Evolutionary conservation across 2,113 vertebrate genomes (phyloP), one percentile per base, ranked within the genome.

Genomic region (Sylvilagus bachmani): DNA sequence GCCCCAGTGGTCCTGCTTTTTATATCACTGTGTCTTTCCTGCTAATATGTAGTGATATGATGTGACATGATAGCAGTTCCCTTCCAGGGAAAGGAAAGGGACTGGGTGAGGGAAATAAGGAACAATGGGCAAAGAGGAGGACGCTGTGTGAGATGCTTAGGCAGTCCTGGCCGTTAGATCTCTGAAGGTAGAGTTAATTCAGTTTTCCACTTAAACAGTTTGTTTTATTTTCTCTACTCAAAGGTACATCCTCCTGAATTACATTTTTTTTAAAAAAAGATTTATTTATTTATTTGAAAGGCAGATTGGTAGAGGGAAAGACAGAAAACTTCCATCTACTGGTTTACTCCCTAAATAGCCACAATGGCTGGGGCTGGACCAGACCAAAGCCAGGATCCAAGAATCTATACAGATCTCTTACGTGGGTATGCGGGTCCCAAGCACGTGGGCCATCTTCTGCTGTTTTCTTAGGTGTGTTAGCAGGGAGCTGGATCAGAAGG

Each of bases 181-280:
- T 84, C 38, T 51, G 38, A 70, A 31, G n/a, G 22, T 67, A 6
- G 1, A 31, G 11, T 67, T 77, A 55, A 86, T 71, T 85, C 33
- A 61, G 2, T 77, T 64, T 79, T 81, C 64, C 44, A 36, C 55
- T 33, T 10, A 73, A 31, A 19, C 78, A 81, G 84, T 51, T 31
- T 71, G 24, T 44, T 83, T 69, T 33, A 80, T 88, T 88, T 64
- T 95, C 22, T 88, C n/a, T 88, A 74, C 55, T 33, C 49, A 85
- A 53, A 66, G 82, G 92, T 17, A 71, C 61, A 67, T 36, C 21
- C 38, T 92, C 36, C 66, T 87, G 24, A 86, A 70, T 67, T n/a
- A 51, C 16, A 9, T 66, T 66, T 58, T 58, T 58, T 58, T 58
- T 14, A n/a, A 55, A 55, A 58, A 58, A 58, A 58, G 16, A 16